Evolutionary conservation across 2,113 vertebrate genomes (phyloP).

Genomic region (Okapia johnstoni): DNA sequence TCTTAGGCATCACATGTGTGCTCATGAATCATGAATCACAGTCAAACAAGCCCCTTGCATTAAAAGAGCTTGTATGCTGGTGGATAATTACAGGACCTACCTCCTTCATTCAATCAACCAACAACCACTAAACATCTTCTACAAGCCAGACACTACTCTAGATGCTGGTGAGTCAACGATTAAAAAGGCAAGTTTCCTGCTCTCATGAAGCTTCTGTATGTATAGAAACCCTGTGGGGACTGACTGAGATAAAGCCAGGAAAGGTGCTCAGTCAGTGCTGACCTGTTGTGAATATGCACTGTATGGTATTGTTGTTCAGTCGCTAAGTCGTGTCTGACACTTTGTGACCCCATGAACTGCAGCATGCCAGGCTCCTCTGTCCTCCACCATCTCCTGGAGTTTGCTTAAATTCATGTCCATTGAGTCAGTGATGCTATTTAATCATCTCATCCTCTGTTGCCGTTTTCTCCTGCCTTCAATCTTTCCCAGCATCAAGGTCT

Average conservation of each 20-base stretch:
- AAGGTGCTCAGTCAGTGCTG: accelerated
- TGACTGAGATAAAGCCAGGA: neutral
- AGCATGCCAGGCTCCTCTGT: neutral
- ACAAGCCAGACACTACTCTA: neutral
- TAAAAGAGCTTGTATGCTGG: neutral
- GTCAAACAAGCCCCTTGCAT: too few relatives aligned
- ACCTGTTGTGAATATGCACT: neutral
- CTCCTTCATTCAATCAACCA: neutral
- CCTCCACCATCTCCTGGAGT: neutral
- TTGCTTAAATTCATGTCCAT: neutral
- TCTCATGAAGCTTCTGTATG: neutral
- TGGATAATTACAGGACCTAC: neutral
- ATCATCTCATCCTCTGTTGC: neutral
- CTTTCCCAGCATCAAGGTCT: neutral
- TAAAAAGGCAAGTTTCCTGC: neutral
- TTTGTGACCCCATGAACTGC: neutral
- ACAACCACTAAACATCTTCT: neutral
- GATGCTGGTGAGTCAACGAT: neutral
- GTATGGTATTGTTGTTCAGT: neutral
- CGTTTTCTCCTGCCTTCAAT: neutral
- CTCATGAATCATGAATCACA: neutral
- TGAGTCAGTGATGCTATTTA: neutral
- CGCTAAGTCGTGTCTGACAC: neutral
- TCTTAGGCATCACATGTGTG: neutral
- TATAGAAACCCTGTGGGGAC: neutral